Conservation (phyloP, 2,113 vertebrate genomes). For the Platichthys flesus region DNA sequence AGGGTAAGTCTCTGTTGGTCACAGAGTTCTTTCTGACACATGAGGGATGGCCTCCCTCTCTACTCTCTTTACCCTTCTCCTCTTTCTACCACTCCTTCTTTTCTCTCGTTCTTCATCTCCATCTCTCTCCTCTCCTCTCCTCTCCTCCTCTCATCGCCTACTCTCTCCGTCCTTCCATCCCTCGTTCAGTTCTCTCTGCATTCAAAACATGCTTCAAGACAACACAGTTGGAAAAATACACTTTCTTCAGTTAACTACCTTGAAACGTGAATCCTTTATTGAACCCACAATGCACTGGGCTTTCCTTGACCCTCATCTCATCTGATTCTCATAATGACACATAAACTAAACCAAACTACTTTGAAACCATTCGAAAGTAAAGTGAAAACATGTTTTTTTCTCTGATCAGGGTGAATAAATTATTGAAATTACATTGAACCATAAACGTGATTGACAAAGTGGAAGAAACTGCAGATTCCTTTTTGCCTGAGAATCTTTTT, state of each 20-base stretch:
- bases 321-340: neutral
- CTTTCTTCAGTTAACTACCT: neutral
- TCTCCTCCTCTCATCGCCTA: neutral
- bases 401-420: no score
- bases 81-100: neutral
- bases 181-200: neutral
- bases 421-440: no score
- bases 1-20: conserved; percentile 18
- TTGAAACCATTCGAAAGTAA: neutral
- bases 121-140: neutral
- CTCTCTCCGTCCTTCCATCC: neutral
- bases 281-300: neutral
- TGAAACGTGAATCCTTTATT: neutral
- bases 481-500: no score
- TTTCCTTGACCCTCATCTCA: neutral
- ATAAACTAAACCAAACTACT: neutral
- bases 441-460: no score
- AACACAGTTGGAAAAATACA: neutral
- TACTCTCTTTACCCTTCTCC: conserved; percentile 15
- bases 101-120: neutral
- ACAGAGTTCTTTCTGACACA: conserved; percentile 21
- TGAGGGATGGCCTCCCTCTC: conserved; percentile 41
- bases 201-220: neutral
- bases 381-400: no score
- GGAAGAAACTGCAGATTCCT: no score